Percentiles rank a stretch among this genome's conserved stretches.
Conservation (phyloP, 2,888 invertebrate species). For the Coecobrya sp. region DNA sequence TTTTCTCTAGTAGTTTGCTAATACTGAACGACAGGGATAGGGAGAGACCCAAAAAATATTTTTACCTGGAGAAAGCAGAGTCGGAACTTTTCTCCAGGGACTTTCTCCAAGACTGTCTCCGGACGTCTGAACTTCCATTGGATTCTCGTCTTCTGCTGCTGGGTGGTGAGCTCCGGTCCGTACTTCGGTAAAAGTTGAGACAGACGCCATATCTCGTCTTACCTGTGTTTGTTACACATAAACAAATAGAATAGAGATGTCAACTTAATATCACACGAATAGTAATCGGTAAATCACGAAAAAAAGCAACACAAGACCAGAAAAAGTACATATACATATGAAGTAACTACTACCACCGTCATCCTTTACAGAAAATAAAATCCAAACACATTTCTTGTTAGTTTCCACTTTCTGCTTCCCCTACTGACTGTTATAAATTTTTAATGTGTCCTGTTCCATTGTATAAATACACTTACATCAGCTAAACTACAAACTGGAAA, state of each 20-base stretch:
- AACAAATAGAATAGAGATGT: neutral
- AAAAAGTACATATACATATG: neutral
- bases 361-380: too few species aligned
- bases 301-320: neutral
- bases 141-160: constrained; percentile 88
- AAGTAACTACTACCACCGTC: neutral
- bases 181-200: constrained; percentile 98
- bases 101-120: constrained; percentile 96
- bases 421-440: neutral
- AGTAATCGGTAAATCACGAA: neutral
- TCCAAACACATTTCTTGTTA: neutral
- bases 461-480: neutral
- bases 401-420: neutral
- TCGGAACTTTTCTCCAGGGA: constrained; percentile 97
- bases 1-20: too few species aligned
- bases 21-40: neutral
- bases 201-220: constrained; percentile 98
- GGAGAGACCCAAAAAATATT: constrained; percentile 2
- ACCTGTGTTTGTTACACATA: constrained; percentile 88
- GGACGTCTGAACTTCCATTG: constrained; percentile 89
- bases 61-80: constrained; percentile 96
- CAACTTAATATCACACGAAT: neutral
- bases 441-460: neutral
- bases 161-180: constrained; percentile 90
- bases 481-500: neutral